These are phyloP conservation scores for Xylota sylvarum DNA, from an alignment of 2,888 invertebrate genomes.

Conservation along the genomic window DNA sequence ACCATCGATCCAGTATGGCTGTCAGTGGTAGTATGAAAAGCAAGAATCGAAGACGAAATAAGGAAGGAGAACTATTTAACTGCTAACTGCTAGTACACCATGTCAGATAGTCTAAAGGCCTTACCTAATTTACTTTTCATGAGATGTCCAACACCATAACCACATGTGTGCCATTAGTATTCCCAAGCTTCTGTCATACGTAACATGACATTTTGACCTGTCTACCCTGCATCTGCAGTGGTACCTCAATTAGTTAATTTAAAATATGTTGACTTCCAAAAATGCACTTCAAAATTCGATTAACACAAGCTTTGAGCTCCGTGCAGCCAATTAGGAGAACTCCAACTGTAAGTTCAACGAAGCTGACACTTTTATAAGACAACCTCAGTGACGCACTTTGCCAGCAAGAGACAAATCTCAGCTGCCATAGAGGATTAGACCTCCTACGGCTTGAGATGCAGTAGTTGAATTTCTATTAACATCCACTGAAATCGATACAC, in stretches of 20 bases:
- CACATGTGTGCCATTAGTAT: not conserved
- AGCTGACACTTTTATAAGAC: conserved; percentile 69
- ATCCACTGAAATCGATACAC: conserved; percentile 45
- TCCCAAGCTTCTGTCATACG: conserved; percentile 14
- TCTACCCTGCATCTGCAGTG: conserved; percentile 12
- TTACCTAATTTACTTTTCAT: too few relatives aligned
- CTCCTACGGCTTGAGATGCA: conserved; percentile 66
- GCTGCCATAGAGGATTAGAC: conserved; percentile 64
- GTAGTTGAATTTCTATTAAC: conserved; percentile 55
- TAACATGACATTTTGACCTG: conserved; percentile 58
- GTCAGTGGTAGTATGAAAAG: too few relatives aligned
- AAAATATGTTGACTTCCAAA: conserved; percentile 21
- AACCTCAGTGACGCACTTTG: conserved; percentile 56
- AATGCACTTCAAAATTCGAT: not conserved
- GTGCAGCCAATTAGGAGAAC: conserved; percentile 57
- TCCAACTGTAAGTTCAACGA: conserved; percentile 61
- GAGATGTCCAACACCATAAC: too few relatives aligned
- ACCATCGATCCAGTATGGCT: too few relatives aligned
- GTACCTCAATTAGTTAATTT: conserved; percentile 27
- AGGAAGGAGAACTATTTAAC: too few relatives aligned
- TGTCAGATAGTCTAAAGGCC: too few relatives aligned
- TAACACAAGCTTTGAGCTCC: not conserved
- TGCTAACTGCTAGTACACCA: too few relatives aligned
- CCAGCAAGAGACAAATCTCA: conserved; percentile 48
- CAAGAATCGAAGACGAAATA: too few relatives aligned